Base-by-base conservation (phyloP, 1,140 invertebrate species). In the Cydia strobilella region DNA sequence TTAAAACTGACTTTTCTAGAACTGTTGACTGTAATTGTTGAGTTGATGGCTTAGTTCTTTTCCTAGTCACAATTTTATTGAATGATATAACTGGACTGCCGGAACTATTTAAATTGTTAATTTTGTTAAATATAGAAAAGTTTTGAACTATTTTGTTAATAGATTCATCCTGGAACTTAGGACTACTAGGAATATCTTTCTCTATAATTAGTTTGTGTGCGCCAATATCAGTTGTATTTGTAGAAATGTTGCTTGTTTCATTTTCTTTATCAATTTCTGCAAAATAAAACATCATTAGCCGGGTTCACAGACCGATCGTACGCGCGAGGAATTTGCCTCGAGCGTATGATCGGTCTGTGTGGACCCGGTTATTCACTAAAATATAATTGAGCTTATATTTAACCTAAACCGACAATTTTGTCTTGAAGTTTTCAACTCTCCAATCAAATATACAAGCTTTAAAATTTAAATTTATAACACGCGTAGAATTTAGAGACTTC, bases 221-320 rank as follows among this genome's bases (percentile, higher is more conserved):
- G 77, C 77, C 79, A 63, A 92, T 81, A 75, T 92, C 84, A 54
- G 84, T 83, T 31, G 62, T 66, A 74, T 90, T 83, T 74, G 65
- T 73, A 48, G 75, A 77, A 48, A 45, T 73, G 42, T 76, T 82
- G 39, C 74, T 77, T 48, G 59, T 71, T 25, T 80, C 77, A 69
- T 90, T 92, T 84, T 90, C 90, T 80, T 92, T 90, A 39, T 88
- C 84, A 59, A 85, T 89, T 75, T 84, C 90, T 90, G 76, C 75
- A 87, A 84, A 54, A 73, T 59, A 77, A 76, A 54, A 65, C n/a
- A 74, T 10, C 12, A 35, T 66, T n/a, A n/a, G n/a, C n/a, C n/a
- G n/a, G n/a, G n/a, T n/a, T n/a, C n/a, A n/a, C n/a, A n/a, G n/a
- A n/a, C n/a, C n/a, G n/a, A n/a, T n/a, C n/a, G n/a, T n/a, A n/a